These are phyloP conservation scores for Xestoiulus laeticollis DNA, from an alignment of 2,888 invertebrate genomes.

Conservation along the genomic window DNA sequence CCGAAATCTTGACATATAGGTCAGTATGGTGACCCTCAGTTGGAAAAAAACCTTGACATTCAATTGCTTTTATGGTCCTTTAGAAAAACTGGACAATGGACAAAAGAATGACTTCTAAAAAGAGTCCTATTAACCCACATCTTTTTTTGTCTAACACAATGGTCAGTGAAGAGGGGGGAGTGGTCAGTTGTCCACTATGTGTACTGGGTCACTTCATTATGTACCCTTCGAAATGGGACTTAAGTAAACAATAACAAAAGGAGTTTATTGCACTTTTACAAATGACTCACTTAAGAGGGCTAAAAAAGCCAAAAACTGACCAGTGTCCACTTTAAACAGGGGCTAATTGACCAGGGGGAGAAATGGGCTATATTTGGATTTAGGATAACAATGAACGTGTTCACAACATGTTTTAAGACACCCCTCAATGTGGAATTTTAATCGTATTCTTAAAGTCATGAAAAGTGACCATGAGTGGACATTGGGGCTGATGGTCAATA, in stretches of 20 bases:
- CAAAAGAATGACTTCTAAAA: neutral
- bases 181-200: neutral
- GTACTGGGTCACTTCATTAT: neutral
- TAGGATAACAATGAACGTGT: neutral
- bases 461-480: no score
- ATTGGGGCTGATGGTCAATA: no score
- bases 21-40: neutral
- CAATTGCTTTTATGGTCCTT: neutral
- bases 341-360: neutral
- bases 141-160: neutral
- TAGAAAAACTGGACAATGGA: neutral
- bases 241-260: conserved; percentile 32
- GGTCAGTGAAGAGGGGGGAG: neutral
- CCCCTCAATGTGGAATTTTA: no score
- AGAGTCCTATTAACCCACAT: conserved; percentile 13
- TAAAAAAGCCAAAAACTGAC: neutral
- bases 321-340: neutral
- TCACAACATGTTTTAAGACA: neutral
- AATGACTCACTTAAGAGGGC: neutral
- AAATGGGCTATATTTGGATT: neutral
- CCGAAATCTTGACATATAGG: neutral
- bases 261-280: neutral
- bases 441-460: no score
- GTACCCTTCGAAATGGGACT: neutral
- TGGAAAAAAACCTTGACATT: conserved; percentile 4